Evolutionary conservation across 2,113 vertebrate species (phyloP).

Genomic region (Noctilio leporinus): DNA sequence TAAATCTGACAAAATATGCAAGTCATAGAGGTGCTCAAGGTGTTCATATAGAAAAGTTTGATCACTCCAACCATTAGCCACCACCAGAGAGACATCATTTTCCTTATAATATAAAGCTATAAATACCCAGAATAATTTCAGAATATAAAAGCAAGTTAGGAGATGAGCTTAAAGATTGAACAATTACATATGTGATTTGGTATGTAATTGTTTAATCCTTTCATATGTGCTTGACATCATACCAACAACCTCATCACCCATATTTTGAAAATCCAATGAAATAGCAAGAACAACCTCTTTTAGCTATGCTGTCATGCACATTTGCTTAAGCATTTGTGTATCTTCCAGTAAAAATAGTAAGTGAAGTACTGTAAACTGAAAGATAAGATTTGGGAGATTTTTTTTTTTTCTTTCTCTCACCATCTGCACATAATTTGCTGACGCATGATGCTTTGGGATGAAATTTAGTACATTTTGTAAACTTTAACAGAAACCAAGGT

Average conservation of each 20-base stretch:
- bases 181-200: background rate
- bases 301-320: background rate
- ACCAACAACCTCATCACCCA: background rate
- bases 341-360: background rate
- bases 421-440: background rate
- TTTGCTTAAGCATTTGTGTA: background rate
- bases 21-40: background rate
- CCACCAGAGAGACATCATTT: background rate
- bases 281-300: background rate
- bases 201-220: background rate
- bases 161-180: background rate
- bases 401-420: background rate
- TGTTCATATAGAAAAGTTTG: background rate
- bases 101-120: background rate
- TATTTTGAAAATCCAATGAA: background rate
- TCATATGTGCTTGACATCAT: background rate
- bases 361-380: background rate
- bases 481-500: conserved; percentile 23
- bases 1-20: background rate
- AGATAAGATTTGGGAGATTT: background rate
- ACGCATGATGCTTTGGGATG: conserved; percentile 26
- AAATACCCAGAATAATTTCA: background rate
- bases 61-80: background rate
- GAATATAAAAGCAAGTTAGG: background rate
- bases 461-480: conserved; percentile 33